A percentile compares a stretch with the other conserved stretches of the same genome.
These are phyloP conservation scores for Acanthacorydalis orientalis DNA, from an alignment of 2,888 invertebrate genomes.

Conservation along the genomic window DNA sequence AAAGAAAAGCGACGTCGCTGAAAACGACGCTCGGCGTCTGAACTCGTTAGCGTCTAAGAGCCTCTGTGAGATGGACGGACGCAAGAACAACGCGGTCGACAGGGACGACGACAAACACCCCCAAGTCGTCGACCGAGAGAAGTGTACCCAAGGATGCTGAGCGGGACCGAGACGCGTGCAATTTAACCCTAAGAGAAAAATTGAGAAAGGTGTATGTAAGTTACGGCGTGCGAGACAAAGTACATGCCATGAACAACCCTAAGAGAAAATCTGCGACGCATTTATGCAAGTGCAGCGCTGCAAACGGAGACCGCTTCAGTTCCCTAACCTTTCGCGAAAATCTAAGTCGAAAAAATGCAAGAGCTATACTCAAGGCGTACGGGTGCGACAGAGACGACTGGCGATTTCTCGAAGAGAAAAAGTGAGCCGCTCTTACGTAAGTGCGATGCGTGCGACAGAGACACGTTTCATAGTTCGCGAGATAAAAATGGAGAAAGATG, in stretches of 20 bases:
- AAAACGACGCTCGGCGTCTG: neutral
- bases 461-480: neutral
- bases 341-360: neutral
- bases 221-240: neutral
- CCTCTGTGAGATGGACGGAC: neutral
- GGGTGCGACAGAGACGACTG: too few relatives aligned
- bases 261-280: neutral
- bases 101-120: neutral
- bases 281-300: conserved; percentile 1
- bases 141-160: conserved; percentile 21
- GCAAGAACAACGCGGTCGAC: neutral
- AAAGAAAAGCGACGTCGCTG: conserved; percentile 3
- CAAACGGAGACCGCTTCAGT: neutral
- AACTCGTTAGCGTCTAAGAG: neutral
- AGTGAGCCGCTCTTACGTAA: neutral
- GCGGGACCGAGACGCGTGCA: conserved; percentile 16
- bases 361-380: neutral
- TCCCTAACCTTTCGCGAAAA: conserved; percentile 2
- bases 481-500: neutral
- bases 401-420: too few relatives aligned
- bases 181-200: conserved; percentile 4
- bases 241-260: neutral
- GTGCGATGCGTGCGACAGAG: neutral
- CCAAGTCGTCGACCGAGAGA: conserved; percentile 4
- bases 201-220: neutral